phyloP scores from a whole-genome alignment of 2,797 vertebrate genomes.

The Corythornis leucogaster region DNA sequence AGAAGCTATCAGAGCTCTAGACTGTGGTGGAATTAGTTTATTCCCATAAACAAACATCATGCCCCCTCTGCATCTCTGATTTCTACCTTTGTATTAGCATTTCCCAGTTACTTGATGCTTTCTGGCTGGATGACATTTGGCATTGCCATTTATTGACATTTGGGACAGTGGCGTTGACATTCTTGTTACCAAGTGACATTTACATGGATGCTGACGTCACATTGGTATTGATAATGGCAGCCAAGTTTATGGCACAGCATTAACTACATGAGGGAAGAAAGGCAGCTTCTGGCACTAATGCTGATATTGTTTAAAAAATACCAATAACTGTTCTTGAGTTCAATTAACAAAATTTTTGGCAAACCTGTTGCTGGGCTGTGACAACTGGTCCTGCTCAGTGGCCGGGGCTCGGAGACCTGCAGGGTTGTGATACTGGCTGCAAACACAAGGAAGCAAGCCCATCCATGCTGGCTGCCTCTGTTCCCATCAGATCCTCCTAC shows the following conservation, averaged over 20 bases:
- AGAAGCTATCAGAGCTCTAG: not conserved
- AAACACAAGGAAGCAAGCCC: not conserved
- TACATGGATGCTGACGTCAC: not conserved
- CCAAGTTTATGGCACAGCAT: not conserved
- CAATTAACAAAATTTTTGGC: not conserved
- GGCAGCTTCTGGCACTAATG: not conserved
- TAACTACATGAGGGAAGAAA: not conserved
- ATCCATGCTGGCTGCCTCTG: accelerated
- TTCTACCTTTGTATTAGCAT: not conserved
- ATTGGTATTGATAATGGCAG: not conserved
- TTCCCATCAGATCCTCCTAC: not conserved
- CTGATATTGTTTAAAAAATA: not conserved
- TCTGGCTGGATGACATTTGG: not conserved
- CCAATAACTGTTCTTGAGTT: not conserved
- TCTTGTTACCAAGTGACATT: constrained; percentile 2
- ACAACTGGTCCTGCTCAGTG: accelerated
- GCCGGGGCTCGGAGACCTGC: accelerated
- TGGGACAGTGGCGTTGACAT: not conserved
- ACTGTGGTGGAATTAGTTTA: not conserved
- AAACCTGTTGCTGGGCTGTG: accelerated
- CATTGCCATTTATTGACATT: not conserved
- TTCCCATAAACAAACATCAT: not conserved
- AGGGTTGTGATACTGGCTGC: not conserved
- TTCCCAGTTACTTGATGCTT: not conserved
- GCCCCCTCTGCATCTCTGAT: not conserved